A percentile compares a stretch with the other conserved stretches of the same genome.
Conservation (phyloP, 2,113 vertebrate genomes). For the Anseranas semipalmata region DNA sequence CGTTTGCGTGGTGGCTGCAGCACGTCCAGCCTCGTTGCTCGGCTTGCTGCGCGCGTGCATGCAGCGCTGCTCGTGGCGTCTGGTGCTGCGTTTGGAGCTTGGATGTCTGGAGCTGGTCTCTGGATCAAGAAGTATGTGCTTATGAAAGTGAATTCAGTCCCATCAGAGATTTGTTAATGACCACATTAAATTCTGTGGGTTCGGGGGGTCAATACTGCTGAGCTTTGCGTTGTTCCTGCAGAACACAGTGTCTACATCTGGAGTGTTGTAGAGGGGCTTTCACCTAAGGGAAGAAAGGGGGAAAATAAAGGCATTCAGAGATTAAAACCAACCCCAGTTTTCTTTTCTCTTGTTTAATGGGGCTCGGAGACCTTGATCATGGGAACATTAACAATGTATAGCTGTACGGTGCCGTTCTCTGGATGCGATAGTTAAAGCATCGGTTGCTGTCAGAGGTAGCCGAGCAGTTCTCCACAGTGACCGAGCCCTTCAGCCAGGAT, state of each 20-base stretch:
- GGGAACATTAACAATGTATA: not conserved
- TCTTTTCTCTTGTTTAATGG: not conserved
- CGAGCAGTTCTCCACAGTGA: not conserved
- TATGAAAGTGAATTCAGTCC: not conserved
- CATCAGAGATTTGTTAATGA: not conserved
- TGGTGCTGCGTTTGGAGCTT: not conserved
- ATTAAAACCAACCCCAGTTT: not conserved
- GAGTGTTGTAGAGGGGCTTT: not conserved
- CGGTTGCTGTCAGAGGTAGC: not conserved
- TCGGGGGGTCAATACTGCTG: not conserved
- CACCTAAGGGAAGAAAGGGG: not conserved
- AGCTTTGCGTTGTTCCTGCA: not conserved
- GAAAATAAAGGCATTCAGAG: not conserved
- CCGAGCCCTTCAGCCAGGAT: not conserved
- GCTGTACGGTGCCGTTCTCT: not conserved
- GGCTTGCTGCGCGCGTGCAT: not conserved
- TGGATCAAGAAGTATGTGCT: not conserved
- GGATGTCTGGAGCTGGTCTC: not conserved
- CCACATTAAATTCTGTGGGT: not conserved
- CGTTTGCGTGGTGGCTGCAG: not conserved
- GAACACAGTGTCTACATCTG: not conserved
- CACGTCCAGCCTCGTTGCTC: fast-evolving
- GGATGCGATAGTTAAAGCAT: not conserved
- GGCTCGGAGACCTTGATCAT: not conserved
- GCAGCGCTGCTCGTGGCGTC: not conserved